Base-by-base conservation (phyloP, 2,888 invertebrate genomes). In the Tortrix viridana region DNA sequence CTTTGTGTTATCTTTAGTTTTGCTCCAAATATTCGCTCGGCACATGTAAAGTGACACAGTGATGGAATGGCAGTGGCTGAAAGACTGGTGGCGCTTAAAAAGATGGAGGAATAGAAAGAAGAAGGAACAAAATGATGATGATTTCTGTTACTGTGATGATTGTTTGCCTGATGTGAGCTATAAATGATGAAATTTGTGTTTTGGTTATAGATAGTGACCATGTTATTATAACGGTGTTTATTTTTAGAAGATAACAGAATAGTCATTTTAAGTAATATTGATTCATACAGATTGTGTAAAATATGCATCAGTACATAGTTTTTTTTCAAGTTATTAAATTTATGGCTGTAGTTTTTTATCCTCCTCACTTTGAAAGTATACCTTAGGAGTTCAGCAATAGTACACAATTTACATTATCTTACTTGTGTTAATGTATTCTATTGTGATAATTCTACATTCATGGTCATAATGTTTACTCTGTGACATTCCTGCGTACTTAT, bases 31-130 rank as follows among this genome's bases (percentile, higher is more conserved):
- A 43, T 53, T 58, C 53, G 43, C 57, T 41, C 9, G 41, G 52
- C 32, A 75, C 79, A 76, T 75, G 74, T 82, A 79, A 78, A 73
- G 77, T 80, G 75, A 49, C 66, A 65, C 65, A 68, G 74, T 76
- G 77, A 95, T 96, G 95, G 96, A 96, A 92, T 96, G 96, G 95
- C 94, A 95, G 75, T 95, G 96, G 95, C 89, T 95, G 77, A 95
- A 95, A 86, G 95, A 96, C 86, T 96, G 96, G 96, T 96, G 96
- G 96, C 93, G 96, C 67, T 90, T 96, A 65, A 96, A 95, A 86
- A 93, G 93, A 81, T 94, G 95, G 92, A 93, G 94, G 73, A 93
- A 90, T 80, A 92, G 88, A 76, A 93, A 94, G 80, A 86, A 87
- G 73, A 90, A 86, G 76, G 88, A 85, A 70, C 87, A 88, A 73